A percentile compares a stretch with the other conserved stretches of the same genome.
Conservation (phyloP, 2,113 vertebrate species). For the Callopanchax toddi region DNA sequence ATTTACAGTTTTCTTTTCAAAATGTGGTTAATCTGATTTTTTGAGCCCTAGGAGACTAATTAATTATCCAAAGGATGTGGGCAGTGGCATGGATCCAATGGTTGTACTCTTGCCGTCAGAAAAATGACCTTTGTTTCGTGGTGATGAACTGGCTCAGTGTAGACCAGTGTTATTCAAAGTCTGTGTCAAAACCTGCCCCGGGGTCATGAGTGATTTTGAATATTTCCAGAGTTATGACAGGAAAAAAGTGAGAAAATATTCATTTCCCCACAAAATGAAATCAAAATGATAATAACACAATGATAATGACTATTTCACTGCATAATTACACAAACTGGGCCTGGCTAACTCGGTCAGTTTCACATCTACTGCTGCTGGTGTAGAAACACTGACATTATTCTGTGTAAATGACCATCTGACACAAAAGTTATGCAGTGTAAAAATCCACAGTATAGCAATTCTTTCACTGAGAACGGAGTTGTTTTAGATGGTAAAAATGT, state of each 20-base stretch:
- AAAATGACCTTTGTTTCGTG: conserved; percentile 42
- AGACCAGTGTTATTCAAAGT: conserved; percentile 26
- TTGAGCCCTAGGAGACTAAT: conserved; percentile 7
- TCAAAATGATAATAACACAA: not conserved
- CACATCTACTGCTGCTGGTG: no score
- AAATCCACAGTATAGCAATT: no score
- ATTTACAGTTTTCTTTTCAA: not conserved
- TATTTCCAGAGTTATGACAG: not conserved
- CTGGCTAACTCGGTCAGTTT: no score
- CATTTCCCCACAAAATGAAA: not conserved
- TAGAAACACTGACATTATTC: no score
- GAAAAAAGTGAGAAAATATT: not conserved
- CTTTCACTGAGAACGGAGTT: no score
- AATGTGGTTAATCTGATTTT: not conserved
- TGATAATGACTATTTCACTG: no score
- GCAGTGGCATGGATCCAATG: conserved; percentile 21
- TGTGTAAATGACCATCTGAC: no score
- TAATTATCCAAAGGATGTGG: conserved; percentile 13
- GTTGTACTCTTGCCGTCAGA: conserved; percentile 17
- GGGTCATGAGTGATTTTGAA: conserved; percentile 8
- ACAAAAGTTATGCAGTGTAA: no score
- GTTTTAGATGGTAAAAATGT: no score
- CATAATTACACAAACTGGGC: no score
- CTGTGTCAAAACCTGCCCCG: conserved; percentile 26
- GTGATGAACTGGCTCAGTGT: conserved; percentile 16